These are phyloP conservation scores for Pissodes strobi DNA, from an alignment of 1,140 invertebrate genomes.

Conservation along the genomic window DNA sequence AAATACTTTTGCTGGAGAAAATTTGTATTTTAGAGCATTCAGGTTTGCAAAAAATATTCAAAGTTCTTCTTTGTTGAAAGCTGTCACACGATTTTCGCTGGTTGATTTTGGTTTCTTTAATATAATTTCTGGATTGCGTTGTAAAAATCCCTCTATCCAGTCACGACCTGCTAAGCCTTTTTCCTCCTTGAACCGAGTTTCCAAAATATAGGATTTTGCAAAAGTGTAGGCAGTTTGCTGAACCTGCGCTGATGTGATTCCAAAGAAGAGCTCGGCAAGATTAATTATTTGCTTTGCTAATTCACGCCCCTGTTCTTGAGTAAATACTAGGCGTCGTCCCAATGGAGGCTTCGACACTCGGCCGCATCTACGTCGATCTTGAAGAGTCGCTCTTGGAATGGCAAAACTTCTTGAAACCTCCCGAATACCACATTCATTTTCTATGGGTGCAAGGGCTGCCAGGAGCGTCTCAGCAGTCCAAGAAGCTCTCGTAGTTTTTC, in stretches of 20 bases:
- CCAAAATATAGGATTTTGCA: not conserved
- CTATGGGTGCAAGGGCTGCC: too few relatives aligned
- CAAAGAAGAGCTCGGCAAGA: too few relatives aligned
- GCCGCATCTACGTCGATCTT: too few relatives aligned
- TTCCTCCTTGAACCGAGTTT: too few relatives aligned
- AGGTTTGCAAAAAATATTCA: conserved; percentile 17
- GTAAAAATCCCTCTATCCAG: not conserved
- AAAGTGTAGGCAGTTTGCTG: not conserved
- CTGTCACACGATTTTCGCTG: conserved; percentile 4
- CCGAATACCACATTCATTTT: not conserved
- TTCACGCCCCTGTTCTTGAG: not conserved
- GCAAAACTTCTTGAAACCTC: too few relatives aligned
- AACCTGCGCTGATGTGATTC: not conserved
- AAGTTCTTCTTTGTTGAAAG: conserved; percentile 11
- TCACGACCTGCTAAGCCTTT: too few relatives aligned
- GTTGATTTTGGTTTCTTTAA: conserved; percentile 8
- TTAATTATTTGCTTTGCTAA: too few relatives aligned
- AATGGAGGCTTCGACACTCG: too few relatives aligned
- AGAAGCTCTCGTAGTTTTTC: not conserved
- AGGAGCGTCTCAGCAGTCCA: too few relatives aligned
- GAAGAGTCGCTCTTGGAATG: too few relatives aligned
- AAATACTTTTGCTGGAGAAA: conserved; percentile 8
- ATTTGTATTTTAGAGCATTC: conserved; percentile 5
- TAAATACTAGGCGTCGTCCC: not conserved
- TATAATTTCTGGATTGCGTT: conserved; percentile 5